Conservation (phyloP, 1,140 invertebrate species). For the Papilio dardanus region DNA sequence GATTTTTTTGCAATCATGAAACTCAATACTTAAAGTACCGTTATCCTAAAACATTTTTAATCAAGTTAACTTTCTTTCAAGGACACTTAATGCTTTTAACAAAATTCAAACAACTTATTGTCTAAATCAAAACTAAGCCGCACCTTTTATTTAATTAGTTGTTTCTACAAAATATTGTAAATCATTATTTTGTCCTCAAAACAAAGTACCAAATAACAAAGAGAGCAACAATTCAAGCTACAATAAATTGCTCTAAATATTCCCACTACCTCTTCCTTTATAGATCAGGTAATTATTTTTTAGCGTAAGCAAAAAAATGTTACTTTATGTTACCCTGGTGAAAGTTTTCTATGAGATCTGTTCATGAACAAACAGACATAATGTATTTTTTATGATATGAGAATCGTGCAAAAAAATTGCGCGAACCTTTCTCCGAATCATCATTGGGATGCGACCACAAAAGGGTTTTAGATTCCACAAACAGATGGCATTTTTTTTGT, state of each 20-base stretch:
- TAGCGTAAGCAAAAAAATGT: slow-evolving; percentile 49
- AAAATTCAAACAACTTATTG: slow-evolving; percentile 2
- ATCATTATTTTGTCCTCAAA: slow-evolving; percentile 18
- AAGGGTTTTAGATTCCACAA: slow-evolving; percentile 78
- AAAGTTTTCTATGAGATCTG: slow-evolving; percentile 68
- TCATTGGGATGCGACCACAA: slow-evolving; percentile 59
- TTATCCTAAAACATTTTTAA: neutral
- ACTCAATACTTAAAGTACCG: neutral
- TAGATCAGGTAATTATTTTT: slow-evolving; percentile 62
- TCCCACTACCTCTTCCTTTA: slow-evolving; percentile 52
- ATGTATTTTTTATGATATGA: slow-evolving; percentile 58
- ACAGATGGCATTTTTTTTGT: slow-evolving; percentile 64
- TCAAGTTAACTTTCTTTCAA: neutral
- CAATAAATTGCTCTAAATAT: slow-evolving; percentile 46
- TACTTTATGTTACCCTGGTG: slow-evolving; percentile 53
- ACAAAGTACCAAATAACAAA: slow-evolving; percentile 19
- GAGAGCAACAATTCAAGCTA: neutral
- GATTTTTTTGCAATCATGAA: neutral
- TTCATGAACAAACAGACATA: slow-evolving; percentile 54
- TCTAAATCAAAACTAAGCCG: neutral
- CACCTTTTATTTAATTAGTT: neutral
- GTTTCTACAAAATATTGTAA: slow-evolving; percentile 19
- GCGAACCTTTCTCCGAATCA: slow-evolving; percentile 67
- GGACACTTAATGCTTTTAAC: neutral
- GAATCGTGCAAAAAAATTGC: slow-evolving; percentile 58